Conservation (phyloP, 2,797 vertebrate species). For the Apogon hyalosoma region DNA sequence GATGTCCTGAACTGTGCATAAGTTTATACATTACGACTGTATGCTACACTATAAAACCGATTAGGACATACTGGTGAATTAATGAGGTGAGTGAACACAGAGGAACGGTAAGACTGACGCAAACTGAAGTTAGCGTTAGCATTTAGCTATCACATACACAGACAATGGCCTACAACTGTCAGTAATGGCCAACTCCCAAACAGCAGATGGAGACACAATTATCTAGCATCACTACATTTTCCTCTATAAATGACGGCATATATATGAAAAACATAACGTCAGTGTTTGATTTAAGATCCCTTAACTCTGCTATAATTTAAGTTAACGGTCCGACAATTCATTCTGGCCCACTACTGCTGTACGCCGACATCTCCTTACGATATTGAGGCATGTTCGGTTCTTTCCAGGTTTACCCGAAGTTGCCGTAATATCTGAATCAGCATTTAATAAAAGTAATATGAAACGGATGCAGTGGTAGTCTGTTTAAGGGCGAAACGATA, state of each 20-base stretch:
- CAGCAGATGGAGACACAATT: not conserved
- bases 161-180: constrained; percentile 39
- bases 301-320: not conserved
- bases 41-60: not conserved
- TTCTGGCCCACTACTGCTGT: not conserved
- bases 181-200: constrained; percentile 8
- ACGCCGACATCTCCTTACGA: not conserved
- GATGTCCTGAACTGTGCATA: not conserved
- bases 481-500: rapidly evolving
- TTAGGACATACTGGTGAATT: not conserved
- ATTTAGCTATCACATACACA: constrained; percentile 32
- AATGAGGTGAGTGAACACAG: not conserved
- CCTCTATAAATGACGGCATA: rapidly evolving
- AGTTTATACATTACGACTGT: too few species aligned
- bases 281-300: rapidly evolving
- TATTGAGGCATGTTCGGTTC: not conserved
- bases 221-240: rapidly evolving
- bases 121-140: constrained; percentile 44
- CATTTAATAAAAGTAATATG: not conserved
- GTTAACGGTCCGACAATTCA: not conserved
- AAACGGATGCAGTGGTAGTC: not conserved
- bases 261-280: rapidly evolving
- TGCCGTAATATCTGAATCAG: rapidly evolving
- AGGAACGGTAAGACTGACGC: not conserved
- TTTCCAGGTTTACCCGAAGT: not conserved